These are phyloP conservation scores for Drosophila diplacantha DNA, from an alignment of 2,888 invertebrate genomes.

Conservation along the genomic window DNA sequence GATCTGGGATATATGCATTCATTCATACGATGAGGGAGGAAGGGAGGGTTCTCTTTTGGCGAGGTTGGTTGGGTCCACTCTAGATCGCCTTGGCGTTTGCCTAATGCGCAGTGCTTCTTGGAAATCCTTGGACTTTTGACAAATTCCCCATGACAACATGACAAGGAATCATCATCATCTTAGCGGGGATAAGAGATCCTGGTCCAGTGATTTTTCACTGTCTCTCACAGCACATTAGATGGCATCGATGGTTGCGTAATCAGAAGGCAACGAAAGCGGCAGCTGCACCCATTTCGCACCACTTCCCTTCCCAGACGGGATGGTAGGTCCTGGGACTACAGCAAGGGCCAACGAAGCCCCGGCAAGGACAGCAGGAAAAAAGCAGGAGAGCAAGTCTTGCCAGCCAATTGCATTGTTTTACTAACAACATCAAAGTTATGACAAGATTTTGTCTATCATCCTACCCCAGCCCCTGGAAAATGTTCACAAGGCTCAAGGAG, in stretches of 20 bases:
- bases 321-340: slow-evolving; percentile 19
- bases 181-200: slow-evolving; percentile 24
- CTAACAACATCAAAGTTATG: slow-evolving; percentile 73
- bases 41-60: slow-evolving; percentile 5
- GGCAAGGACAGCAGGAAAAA: slow-evolving; percentile 14
- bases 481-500: slow-evolving; percentile 34
- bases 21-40: slow-evolving; percentile 12
- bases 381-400: slow-evolving; percentile 22
- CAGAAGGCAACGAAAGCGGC: slow-evolving; percentile 35
- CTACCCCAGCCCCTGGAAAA: slow-evolving; percentile 33
- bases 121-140: slow-evolving; percentile 52
- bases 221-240: slow-evolving; percentile 66
- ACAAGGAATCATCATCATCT: slow-evolving; percentile 43
- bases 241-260: slow-evolving; percentile 59
- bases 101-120: slow-evolving; percentile 53
- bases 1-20: slow-evolving; percentile 36
- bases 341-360: slow-evolving; percentile 33
- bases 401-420: slow-evolving; percentile 64
- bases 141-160: slow-evolving; percentile 33
- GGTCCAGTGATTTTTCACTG: slow-evolving; percentile 66
- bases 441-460: slow-evolving; percentile 74
- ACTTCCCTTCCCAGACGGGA: slow-evolving; percentile 49
- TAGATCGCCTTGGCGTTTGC: slow-evolving; percentile 31
- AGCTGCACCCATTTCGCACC: slow-evolving; percentile 58
- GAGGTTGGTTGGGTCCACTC: slow-evolving; percentile 46